These are phyloP conservation scores for Thaumetopoea pityocampa DNA, from an alignment of 1,140 invertebrate genomes.

Conservation along the genomic window DNA sequence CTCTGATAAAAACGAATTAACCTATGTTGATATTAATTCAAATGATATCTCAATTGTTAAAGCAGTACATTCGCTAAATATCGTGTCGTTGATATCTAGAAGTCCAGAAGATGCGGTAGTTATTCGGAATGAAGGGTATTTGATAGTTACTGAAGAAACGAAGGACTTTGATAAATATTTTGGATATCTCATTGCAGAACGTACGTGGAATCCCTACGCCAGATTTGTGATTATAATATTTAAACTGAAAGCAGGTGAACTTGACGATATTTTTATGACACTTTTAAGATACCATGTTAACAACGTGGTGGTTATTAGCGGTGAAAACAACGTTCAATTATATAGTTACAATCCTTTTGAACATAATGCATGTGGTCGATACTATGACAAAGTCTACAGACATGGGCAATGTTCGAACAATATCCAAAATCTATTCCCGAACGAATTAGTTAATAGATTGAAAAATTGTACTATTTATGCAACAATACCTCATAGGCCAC, in stretches of 20 bases:
- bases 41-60: constrained; percentile 17
- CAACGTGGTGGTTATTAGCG: constrained; percentile 15
- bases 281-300: constrained; percentile 7
- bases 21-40: constrained; percentile 14
- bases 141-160: constrained; percentile 2
- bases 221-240: constrained; percentile 27
- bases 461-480: constrained; percentile 33
- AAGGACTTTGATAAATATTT: background rate
- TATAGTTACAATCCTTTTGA: constrained; percentile 24
- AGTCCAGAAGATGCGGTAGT: background rate
- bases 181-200: background rate
- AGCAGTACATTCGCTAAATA: constrained; percentile 3
- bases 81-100: constrained; percentile 1
- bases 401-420: constrained; percentile 7
- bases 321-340: constrained; percentile 6
- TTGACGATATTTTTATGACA: constrained; percentile 28
- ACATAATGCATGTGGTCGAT: constrained; percentile 20
- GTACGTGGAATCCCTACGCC: constrained; percentile 27
- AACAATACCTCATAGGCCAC: constrained; percentile 35
- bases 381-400: constrained; percentile 9
- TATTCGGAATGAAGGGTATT: constrained; percentile 6
- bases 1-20: constrained; percentile 4
- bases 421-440: constrained; percentile 24
- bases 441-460: constrained; percentile 23
- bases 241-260: constrained; percentile 5